Evolutionary conservation across 1,140 invertebrate species (phyloP).

Genomic region (Gonioctena quinquepunctata): DNA sequence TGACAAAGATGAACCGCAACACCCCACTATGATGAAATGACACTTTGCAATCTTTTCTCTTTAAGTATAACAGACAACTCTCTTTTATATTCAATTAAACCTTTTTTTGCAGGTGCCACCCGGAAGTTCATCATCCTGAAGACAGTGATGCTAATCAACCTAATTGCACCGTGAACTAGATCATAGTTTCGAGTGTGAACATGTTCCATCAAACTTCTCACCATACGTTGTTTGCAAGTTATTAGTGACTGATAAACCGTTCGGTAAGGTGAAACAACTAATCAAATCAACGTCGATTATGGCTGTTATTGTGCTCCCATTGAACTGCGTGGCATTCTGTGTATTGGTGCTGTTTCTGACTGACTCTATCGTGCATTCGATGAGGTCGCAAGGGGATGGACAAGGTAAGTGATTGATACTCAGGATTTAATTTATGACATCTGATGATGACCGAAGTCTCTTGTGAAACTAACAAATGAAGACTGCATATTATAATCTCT

Average conservation of each 20-base stretch:
- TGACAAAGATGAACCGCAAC: no score
- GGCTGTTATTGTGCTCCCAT: conserved; percentile 1
- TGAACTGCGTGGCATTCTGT: not conserved
- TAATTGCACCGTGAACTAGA: not conserved
- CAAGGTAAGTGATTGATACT: not conserved
- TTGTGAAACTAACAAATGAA: no score
- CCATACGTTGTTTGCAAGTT: not conserved
- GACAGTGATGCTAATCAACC: not conserved
- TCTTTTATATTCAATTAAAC: not conserved
- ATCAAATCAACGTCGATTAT: not conserved
- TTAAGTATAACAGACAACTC: no score
- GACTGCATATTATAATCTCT: no score
- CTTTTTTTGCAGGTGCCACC: not conserved
- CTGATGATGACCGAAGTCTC: no score
- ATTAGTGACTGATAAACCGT: not conserved
- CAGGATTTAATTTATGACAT: no score
- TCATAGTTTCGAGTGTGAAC: not conserved
- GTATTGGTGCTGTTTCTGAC: conserved; percentile 4
- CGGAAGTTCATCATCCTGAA: not conserved
- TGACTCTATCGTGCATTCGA: not conserved
- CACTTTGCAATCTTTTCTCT: no score
- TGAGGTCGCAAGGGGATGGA: not conserved
- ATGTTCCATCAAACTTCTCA: not conserved
- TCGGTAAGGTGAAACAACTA: not conserved
- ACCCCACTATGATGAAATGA: no score